Percentiles rank a stretch among this genome's conserved stretches.
Conservation (phyloP, 2,113 vertebrate genomes). For the Amphiprion percula region DNA sequence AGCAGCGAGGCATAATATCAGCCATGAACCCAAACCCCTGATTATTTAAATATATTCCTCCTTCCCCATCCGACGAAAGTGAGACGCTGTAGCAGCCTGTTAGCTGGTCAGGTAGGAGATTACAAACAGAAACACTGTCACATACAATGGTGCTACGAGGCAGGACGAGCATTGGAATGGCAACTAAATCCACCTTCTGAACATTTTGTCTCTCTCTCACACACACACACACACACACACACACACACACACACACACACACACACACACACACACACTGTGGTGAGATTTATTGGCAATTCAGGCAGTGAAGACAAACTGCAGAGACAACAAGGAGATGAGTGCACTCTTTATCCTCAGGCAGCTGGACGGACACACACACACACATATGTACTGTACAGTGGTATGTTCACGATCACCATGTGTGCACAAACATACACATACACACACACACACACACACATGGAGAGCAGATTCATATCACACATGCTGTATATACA, state of each 20-base stretch:
- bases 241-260: slow-evolving; percentile 23
- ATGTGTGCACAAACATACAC: not conserved
- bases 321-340: slow-evolving; percentile 51
- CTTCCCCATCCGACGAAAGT: slow-evolving; percentile 65
- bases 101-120: slow-evolving; percentile 76
- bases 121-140: slow-evolving; percentile 68
- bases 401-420: slow-evolving; percentile 28
- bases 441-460: slow-evolving; percentile 15
- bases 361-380: slow-evolving; percentile 48
- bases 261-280: slow-evolving; percentile 23
- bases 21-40: slow-evolving; percentile 74
- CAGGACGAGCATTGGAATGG: slow-evolving; percentile 46
- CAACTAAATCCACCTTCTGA: slow-evolving; percentile 43
- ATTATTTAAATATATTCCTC: slow-evolving; percentile 84
- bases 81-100: slow-evolving; percentile 60
- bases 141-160: slow-evolving; percentile 36
- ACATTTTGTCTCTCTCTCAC: not conserved
- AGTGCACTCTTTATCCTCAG: slow-evolving; percentile 51
- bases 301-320: slow-evolving; percentile 51
- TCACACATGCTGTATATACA: slow-evolving; percentile 8
- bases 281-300: slow-evolving; percentile 48
- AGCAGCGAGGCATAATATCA: slow-evolving; percentile 78
- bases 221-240: slow-evolving; percentile 5
- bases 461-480: slow-evolving; percentile 15
- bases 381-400: slow-evolving; percentile 1